phyloP scores from a whole-genome alignment of 2,888 invertebrate species.

The Crocallis elinguaria region DNA sequence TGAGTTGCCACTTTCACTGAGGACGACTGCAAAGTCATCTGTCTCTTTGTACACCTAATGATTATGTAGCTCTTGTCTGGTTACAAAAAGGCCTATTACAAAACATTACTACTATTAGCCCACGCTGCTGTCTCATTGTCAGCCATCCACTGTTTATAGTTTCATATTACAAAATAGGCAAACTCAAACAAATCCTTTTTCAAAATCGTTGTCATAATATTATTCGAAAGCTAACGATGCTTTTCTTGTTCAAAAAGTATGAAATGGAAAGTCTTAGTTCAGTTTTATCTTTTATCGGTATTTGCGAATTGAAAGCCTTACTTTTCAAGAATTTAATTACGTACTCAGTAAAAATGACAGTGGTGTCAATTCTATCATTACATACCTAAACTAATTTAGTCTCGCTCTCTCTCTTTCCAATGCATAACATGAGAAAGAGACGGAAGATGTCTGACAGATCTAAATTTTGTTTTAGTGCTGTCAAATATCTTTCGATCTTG shows the following conservation, averaged over 20 bases:
- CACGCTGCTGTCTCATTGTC: conserved; percentile 22
- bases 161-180: conserved; percentile 14
- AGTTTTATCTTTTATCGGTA: too few species aligned
- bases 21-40: conserved; percentile 24
- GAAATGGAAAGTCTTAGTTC: too few species aligned
- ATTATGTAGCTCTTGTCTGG: conserved; percentile 21
- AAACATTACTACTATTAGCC: conserved; percentile 24
- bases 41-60: conserved; percentile 26
- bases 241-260: background rate
- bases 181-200: conserved; percentile 9
- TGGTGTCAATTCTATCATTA: too few species aligned
- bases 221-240: background rate
- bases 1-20: conserved; percentile 26
- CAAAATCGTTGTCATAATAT: background rate
- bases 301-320: too few species aligned
- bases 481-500: too few species aligned
- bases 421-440: too few species aligned
- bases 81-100: conserved; percentile 24
- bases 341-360: too few species aligned
- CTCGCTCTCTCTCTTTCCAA: too few species aligned
- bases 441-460: too few species aligned
- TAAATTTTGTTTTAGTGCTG: too few species aligned
- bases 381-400: too few species aligned
- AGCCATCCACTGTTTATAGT: conserved; percentile 9
- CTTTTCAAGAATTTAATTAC: too few species aligned